Conservation (phyloP, 1,140 invertebrate genomes). For the Drosophila repletoides region DNA sequence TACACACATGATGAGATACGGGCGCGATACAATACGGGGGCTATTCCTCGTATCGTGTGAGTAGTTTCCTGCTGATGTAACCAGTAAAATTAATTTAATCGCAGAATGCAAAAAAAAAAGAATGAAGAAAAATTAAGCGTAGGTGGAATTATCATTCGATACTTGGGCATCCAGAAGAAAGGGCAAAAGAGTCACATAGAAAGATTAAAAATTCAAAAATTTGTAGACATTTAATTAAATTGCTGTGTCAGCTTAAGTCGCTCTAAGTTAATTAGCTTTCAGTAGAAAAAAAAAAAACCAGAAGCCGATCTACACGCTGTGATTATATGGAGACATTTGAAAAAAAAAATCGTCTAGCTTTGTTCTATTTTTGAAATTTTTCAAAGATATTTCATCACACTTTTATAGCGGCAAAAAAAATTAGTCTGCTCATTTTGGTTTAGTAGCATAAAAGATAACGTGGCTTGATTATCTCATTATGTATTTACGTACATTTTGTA, state of each 20-base stretch:
- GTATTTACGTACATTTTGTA: constrained; percentile 24
- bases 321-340: constrained; percentile 1
- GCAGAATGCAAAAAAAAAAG: too few species aligned
- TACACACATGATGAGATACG: constrained; percentile 43
- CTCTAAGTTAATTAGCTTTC: constrained; percentile 23
- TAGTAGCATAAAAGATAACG: constrained; percentile 41
- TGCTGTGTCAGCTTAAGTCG: constrained; percentile 22
- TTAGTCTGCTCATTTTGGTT: neutral
- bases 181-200: constrained; percentile 2
- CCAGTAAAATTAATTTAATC: constrained; percentile 57
- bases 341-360: constrained; percentile 5
- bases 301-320: neutral
- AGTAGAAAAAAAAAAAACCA: neutral
- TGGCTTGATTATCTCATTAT: constrained; percentile 24
- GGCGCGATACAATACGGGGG: too few species aligned
- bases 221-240: constrained; percentile 22
- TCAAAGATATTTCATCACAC: constrained; percentile 52
- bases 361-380: constrained; percentile 31
- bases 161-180: constrained; percentile 26
- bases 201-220: constrained; percentile 22
- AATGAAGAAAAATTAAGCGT: constrained; percentile 28
- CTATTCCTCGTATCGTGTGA: constrained; percentile 6
- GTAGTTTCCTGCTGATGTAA: constrained; percentile 57
- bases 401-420: neutral
- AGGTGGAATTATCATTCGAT: constrained; percentile 37